A percentile compares a stretch with the other conserved stretches of the same genome.
Conservation (phyloP, 2,888 invertebrate species). For the Hylaea fasciaria region DNA sequence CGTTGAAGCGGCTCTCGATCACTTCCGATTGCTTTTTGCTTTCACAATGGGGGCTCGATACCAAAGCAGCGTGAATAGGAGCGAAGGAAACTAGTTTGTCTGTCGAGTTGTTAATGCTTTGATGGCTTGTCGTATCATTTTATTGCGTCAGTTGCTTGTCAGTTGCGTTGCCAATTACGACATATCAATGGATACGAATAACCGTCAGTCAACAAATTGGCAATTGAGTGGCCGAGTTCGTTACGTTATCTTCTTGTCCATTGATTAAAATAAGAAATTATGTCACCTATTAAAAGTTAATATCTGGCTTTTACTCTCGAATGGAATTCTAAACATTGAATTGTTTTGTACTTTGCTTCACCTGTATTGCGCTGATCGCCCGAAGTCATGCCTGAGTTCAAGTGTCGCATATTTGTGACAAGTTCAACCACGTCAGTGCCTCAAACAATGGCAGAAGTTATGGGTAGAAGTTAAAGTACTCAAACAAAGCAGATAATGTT, state of each 20-base stretch:
- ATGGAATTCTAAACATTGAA: slow-evolving; percentile 20
- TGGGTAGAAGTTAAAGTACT: slow-evolving; percentile 5
- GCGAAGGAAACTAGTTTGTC: slow-evolving; percentile 41
- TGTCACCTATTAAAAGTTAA: not conserved
- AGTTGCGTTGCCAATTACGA: slow-evolving; percentile 21
- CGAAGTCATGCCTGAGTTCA: too few species aligned
- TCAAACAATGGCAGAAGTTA: slow-evolving; percentile 8
- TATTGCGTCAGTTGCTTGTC: slow-evolving; percentile 28
- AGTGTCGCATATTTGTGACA: not conserved
- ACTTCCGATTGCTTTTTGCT: slow-evolving; percentile 70
- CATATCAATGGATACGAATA: slow-evolving; percentile 9
- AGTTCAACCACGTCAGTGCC: slow-evolving; percentile 4
- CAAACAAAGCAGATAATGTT: slow-evolving; percentile 14
- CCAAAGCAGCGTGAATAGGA: slow-evolving; percentile 35
- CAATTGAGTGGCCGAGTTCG: not conserved
- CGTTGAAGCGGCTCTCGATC: slow-evolving; percentile 59
- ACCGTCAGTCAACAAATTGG: slow-evolving; percentile 6
- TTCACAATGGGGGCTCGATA: slow-evolving; percentile 58
- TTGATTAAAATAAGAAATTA: not conserved
- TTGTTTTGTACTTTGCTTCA: slow-evolving; percentile 15
- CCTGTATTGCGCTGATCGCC: not conserved
- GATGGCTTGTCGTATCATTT: slow-evolving; percentile 38
- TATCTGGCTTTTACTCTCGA: slow-evolving; percentile 14
- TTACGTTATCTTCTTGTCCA: not conserved
- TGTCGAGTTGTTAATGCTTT: slow-evolving; percentile 38